A percentile compares a stretch with the other conserved stretches of the same genome.
phyloP scores from a whole-genome alignment of 2,888 invertebrate species.

The Leucania comma region DNA sequence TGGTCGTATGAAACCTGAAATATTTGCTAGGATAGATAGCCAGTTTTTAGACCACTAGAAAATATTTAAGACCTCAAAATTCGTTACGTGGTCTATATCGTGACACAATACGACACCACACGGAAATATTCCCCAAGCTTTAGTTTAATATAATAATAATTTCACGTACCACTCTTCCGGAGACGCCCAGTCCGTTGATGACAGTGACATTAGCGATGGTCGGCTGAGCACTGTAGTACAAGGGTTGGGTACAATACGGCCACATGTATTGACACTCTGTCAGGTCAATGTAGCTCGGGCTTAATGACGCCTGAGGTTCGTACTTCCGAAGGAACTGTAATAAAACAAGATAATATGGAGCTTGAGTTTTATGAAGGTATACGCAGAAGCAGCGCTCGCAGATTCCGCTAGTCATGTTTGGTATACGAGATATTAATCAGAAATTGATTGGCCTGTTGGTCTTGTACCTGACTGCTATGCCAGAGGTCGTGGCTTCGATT shows the following conservation, averaged over 20 bases:
- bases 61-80: not conserved
- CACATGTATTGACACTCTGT: conserved; percentile 99
- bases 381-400: not conserved
- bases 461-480: too few relatives aligned
- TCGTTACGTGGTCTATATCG: not conserved
- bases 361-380: not conserved
- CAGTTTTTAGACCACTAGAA: too few relatives aligned
- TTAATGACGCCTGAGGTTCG: conserved; percentile 92
- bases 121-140: not conserved
- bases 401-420: not conserved
- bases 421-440: not conserved
- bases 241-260: conserved; percentile 99
- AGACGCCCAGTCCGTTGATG: conserved; percentile 97
- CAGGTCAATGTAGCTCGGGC: conserved; percentile 97
- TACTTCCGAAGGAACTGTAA: conserved; percentile 89
- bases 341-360: not conserved
- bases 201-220: conserved; percentile 98
- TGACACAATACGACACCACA: not conserved
- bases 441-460: too few relatives aligned
- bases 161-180: conserved; percentile 93
- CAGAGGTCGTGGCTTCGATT: too few relatives aligned
- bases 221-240: conserved; percentile 96
- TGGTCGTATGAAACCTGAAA: too few relatives aligned
- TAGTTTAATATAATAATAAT: not conserved
- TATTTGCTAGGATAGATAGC: too few relatives aligned